Evolutionary conservation across 2,888 invertebrate species (phyloP).

Genomic region (Quadroppia sp.): DNA sequence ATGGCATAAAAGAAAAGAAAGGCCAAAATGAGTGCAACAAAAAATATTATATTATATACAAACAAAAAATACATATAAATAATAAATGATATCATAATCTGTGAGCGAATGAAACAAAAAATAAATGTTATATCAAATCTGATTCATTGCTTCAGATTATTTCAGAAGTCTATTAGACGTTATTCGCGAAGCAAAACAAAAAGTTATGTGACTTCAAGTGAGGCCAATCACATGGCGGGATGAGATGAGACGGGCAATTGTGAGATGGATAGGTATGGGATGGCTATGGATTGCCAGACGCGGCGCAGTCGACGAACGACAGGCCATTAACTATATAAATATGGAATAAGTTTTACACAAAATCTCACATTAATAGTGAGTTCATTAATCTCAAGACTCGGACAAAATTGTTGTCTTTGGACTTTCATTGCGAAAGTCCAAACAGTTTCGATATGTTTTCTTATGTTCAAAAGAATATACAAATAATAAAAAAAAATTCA

Average conservation of each 20-base stretch:
- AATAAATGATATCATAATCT: constrained; percentile 9
- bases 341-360: neutral
- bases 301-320: too few species aligned
- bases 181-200: neutral
- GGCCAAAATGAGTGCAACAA: neutral
- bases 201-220: neutral
- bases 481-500: neutral
- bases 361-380: constrained; percentile 2
- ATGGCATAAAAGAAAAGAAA: too few species aligned
- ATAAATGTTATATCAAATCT: neutral
- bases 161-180: neutral
- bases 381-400: constrained; percentile 5
- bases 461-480: neutral
- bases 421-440: neutral
- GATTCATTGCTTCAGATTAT: constrained; percentile 1
- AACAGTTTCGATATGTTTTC: too few species aligned
- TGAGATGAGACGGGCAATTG: neutral
- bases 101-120: constrained; percentile 1
- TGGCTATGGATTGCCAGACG: too few species aligned
- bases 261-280: too few species aligned
- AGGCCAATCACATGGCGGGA: neutral
- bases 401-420: neutral
- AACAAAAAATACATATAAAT: constrained; percentile 11
- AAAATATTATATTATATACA: neutral
- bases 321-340: neutral